These are phyloP conservation scores for Drosophila mimica DNA, from an alignment of 2,888 invertebrate genomes.

Conservation along the genomic window DNA sequence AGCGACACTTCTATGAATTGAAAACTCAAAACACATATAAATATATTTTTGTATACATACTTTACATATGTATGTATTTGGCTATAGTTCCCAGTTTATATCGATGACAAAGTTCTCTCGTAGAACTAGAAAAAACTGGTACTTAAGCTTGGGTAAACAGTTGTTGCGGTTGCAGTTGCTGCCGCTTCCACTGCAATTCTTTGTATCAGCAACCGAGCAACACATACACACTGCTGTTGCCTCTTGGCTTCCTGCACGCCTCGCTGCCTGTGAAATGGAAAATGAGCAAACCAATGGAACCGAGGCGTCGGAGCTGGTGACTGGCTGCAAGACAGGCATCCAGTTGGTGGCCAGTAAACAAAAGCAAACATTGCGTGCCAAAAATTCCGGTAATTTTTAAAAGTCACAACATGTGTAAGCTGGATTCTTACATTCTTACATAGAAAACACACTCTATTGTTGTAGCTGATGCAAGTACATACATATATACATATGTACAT, in stretches of 20 bases:
- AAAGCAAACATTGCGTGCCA: conserved; percentile 79
- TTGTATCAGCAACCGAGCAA: conserved; percentile 39
- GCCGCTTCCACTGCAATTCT: conserved; percentile 23
- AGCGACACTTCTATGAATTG: not conserved
- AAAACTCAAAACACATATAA: not conserved
- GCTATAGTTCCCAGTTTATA: not conserved
- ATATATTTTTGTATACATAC: not conserved
- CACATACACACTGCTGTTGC: conserved; percentile 2
- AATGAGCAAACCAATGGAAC: conserved; percentile 31
- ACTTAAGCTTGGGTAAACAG: conserved; percentile 23
- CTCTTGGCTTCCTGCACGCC: not conserved
- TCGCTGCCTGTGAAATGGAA: conserved; percentile 35
- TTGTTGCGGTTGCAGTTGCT: conserved; percentile 17
- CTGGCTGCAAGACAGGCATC: conserved; percentile 23
- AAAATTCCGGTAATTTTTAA: conserved; percentile 81
- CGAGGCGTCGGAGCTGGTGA: conserved; percentile 1
- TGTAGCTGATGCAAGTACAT: conserved; percentile 28
- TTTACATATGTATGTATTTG: not conserved
- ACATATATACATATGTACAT: not conserved
- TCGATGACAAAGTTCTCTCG: conserved; percentile 27
- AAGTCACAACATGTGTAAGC: conserved; percentile 80
- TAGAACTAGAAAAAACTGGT: not conserved
- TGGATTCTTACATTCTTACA: conserved; percentile 59
- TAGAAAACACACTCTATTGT: conserved; percentile 18
- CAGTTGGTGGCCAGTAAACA: conserved; percentile 69